These are phyloP conservation scores for Columbina picui DNA, from an alignment of 2,113 vertebrate species.

Conservation along the genomic window DNA sequence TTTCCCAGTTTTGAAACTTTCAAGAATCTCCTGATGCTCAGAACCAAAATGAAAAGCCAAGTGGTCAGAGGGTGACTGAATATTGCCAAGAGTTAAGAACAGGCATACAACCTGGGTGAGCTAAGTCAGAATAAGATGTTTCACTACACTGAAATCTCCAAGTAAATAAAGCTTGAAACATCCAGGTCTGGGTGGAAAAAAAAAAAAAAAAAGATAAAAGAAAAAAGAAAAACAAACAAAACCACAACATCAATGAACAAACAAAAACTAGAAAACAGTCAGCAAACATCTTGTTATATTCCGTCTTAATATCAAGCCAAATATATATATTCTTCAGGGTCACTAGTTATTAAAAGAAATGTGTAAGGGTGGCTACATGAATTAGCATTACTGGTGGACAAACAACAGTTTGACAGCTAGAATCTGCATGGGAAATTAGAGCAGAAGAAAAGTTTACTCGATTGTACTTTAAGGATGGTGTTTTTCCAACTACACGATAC, in stretches of 20 bases:
- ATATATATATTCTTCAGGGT: background rate
- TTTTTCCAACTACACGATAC: background rate
- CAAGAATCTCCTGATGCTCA: background rate
- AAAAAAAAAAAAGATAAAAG: background rate
- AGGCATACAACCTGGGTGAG: conserved; percentile 9
- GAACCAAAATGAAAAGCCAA: conserved; percentile 21
- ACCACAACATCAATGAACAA: rapidly evolving
- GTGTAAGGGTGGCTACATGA: background rate
- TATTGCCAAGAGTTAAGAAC: conserved; percentile 25
- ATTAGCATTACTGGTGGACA: background rate
- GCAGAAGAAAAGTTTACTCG: background rate
- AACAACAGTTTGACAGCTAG: background rate
- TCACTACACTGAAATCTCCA: background rate
- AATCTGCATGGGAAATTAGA: background rate
- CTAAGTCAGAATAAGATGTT: background rate
- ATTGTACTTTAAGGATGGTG: background rate
- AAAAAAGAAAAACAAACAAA: background rate
- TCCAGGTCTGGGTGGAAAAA: background rate
- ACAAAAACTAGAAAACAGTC: background rate
- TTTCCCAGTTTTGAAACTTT: background rate
- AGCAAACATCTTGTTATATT: background rate
- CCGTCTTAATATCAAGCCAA: background rate
- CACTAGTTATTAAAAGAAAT: background rate
- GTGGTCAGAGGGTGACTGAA: background rate
- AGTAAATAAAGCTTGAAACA: background rate